A percentile compares a stretch with the other conserved stretches of the same genome.
These are phyloP conservation scores for Rhea pennata DNA, from an alignment of 2,113 vertebrate genomes.

Conservation along the genomic window DNA sequence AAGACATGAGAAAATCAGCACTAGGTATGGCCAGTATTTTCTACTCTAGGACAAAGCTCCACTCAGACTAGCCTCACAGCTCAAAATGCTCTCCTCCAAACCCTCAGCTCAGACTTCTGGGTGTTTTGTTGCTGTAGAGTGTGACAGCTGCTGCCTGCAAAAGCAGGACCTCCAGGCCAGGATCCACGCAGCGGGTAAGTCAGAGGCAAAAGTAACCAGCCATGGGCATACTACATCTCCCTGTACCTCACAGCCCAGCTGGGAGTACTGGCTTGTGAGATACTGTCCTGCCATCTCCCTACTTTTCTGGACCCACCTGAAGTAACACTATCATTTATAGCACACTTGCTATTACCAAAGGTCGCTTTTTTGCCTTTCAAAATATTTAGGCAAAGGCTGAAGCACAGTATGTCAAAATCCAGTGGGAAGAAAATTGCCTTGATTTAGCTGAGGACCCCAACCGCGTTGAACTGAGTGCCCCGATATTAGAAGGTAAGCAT, in stretches of 20 bases:
- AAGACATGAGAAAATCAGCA: background rate
- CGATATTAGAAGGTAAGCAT: background rate
- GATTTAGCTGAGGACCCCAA: background rate
- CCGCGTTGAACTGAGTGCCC: background rate
- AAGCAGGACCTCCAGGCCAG: background rate
- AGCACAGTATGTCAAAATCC: background rate
- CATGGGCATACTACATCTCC: background rate
- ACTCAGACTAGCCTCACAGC: background rate
- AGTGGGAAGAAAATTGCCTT: background rate
- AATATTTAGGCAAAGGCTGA: background rate
- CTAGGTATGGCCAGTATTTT: background rate
- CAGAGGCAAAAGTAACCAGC: background rate
- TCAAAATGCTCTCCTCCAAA: too few relatives aligned
- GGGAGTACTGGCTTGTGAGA: background rate
- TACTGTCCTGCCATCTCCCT: background rate
- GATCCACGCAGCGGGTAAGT: background rate
- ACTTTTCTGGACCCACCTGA: background rate
- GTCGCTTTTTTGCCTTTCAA: background rate
- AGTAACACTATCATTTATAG: accelerated
- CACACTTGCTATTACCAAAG: background rate
- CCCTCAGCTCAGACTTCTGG: too few relatives aligned
- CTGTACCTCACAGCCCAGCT: background rate
- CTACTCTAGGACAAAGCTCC: background rate
- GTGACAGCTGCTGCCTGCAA: background rate
- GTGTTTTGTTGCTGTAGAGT: background rate